Base-by-base conservation (phyloP, 1,140 invertebrate species). In the Carposina sasakii region DNA sequence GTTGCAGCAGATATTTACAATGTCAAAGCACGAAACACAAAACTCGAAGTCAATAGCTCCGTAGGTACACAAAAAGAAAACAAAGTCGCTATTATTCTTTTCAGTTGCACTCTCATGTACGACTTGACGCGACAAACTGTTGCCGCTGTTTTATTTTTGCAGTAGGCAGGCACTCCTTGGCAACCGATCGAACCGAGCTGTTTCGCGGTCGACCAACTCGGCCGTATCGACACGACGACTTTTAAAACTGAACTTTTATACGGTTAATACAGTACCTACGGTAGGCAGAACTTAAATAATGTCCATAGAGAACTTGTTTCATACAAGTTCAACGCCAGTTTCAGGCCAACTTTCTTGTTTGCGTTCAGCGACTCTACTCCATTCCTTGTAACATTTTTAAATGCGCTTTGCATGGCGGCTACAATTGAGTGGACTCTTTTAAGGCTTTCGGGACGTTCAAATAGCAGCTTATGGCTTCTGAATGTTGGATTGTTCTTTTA, bases 261-360 rank as follows among this genome's bases (percentile, higher is more conserved):
- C 75, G 56, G 70, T 70, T 76, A 72, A 78, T 75, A 71, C 66
- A 63, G 66, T 67, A 63, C 60, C 60, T 67, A 63, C 61, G 64
- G 56, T 67, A 57, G 58, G 67, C 64, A 48, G 64, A 70, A 81
- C 67, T 81, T 77, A 77, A 72, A 78, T 78, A 76, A 81, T 74
- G 69, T 71, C 71, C 66, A 70, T 64, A 63, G 61, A 63, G 62
- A 78, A 78, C 71, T 77, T 72, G 67, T 74, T 72, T 71, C 67
- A 68, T 64, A 63, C 63, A 63, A 74, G 57, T 66, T 66, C 57
- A 66, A 67, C 54, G 58, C 54, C 55, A 59, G 57, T 63, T 65
- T 47, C 46, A 44, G 61, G 63, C 61, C 65, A 71, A 70, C 67
- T 76, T 77, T 67, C 70, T 72, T 71, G 63, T 76, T 74, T 76